Evolutionary conservation across 2,797 vertebrate species (phyloP), one percentile per base, ranked within the genome.

Genomic region (Esox lucius): DNA sequence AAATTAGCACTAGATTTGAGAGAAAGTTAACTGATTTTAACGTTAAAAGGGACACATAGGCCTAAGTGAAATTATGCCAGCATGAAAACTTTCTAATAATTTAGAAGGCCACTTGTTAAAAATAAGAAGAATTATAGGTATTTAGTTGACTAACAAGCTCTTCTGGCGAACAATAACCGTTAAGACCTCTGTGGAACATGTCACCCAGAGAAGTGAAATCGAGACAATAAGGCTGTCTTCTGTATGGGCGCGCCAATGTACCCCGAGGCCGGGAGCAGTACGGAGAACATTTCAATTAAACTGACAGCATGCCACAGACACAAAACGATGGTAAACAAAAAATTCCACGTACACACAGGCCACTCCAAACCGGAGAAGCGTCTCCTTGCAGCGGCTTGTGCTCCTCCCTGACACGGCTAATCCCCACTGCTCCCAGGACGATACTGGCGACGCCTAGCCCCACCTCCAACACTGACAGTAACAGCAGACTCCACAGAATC

Each of bases 331-430:
- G 61, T 64, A 33, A 65, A 33, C 31, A 17, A 17, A 33, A 31
- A 16, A 61, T 1, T 28, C 46, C 42, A 98, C 97, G 90, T 96
- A 98, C 97, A 94, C 97, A 99, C 93, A 97, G 95, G 93, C 97
- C 97, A 94, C 97, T 98, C 97, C 97, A 99, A 90, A 99, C 96
- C 93, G 97, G 97, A 89, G 97, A 99, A 87, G 96, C 96, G 92
- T 98, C 96, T 89, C 97, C 97, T 89, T 98, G 97, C 90, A 97
- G 96, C 83, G 95, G 95, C 84, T 94, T 94, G 88, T 95, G 94
- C 80, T 94, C 88, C 79, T 91, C 93, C 76, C 95, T 93, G 79
- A 94, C 95, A 92, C 95, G 92, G 93, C 93, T 94, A 89, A 98
- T 95, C 87, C 95, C 97, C 93, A 98, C 96, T 66, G 96, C 95